phyloP scores from a whole-genome alignment of 2,113 vertebrate species.

The Nesogale talazaci region DNA sequence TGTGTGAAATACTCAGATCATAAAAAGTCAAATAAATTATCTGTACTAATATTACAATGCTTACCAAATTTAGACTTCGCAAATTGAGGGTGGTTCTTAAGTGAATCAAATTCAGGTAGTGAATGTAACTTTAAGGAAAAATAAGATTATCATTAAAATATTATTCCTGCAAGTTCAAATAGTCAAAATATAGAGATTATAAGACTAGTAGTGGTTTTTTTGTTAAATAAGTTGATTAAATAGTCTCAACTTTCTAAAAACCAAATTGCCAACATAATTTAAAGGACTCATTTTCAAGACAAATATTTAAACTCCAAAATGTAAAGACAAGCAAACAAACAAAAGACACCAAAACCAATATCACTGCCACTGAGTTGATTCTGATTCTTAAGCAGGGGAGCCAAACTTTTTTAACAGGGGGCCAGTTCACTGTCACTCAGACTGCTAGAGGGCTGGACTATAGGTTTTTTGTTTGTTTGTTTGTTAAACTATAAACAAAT shows the following conservation, averaged over 20 bases:
- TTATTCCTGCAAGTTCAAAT: neutral
- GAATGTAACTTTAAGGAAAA: neutral
- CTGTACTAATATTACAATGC: neutral
- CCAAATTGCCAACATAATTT: neutral
- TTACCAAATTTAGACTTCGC: neutral
- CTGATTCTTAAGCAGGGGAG: no score
- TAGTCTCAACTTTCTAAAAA: neutral
- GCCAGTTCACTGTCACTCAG: no score
- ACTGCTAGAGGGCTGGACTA: no score
- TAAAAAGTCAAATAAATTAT: neutral
- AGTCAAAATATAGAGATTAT: neutral
- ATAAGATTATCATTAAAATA: neutral
- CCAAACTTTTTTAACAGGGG: no score
- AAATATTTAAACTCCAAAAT: neutral
- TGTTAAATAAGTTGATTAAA: slow-evolving; percentile 2
- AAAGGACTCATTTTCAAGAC: neutral
- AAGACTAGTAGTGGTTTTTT: neutral
- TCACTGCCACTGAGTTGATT: no score
- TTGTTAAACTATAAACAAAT: no score
- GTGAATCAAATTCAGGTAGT: neutral
- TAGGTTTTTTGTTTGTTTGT: no score
- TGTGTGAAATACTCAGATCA: slow-evolving; percentile 28
- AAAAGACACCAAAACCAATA: no score
- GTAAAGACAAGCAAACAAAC: no score
- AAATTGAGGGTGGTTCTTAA: neutral